Base-by-base conservation (phyloP, 2,888 invertebrate species). In the Tinea trinotella region DNA sequence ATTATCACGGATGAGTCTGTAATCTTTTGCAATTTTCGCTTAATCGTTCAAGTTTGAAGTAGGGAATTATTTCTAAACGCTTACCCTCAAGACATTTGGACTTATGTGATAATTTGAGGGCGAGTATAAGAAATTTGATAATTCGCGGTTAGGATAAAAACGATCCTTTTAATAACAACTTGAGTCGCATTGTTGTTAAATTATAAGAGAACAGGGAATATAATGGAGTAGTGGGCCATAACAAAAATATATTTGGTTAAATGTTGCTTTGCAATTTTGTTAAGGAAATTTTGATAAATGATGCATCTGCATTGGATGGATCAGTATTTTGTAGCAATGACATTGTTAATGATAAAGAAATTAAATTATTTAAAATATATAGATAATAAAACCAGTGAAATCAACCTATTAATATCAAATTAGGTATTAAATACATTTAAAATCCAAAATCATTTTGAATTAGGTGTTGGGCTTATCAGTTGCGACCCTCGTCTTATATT, bases 71-170 rank as follows among this genome's bases (percentile, higher is more conserved):
- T 52, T 57, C 62, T 67, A 68, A 71, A 70, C 69, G 73, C 34
- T 68, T 72, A 71, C 67, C 72, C 62, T 71, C 70, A 35, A 82
- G 81, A 84, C 80, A 82, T 80, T 82, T 79, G 79, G 79, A 80
- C 80, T 78, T 80, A 81, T 83, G 78, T 80, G 82, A 80, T 84
- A 83, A 83, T 83, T 62, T 74, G 80, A 82, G 79, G 80, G 80
- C 74, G 69, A 76, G 71, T 69, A 67, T 64, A 74, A 74, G 81
- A 83, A 82, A 84, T 84, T 83, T 80, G 84, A 84, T 85, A 84
- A 85, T 85, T 79, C 78, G 74, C 76, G 81, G 84, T 82, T 83
- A 76, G 74, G 67, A 52, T 52, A 52, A 66, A 76, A 81, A 79
- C 76, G 81, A 76, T 77, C 76, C 67, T 78, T 83, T 84, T 84